Conservation (phyloP, 1,140 invertebrate genomes). For the Thaumetopoea pityocampa region DNA sequence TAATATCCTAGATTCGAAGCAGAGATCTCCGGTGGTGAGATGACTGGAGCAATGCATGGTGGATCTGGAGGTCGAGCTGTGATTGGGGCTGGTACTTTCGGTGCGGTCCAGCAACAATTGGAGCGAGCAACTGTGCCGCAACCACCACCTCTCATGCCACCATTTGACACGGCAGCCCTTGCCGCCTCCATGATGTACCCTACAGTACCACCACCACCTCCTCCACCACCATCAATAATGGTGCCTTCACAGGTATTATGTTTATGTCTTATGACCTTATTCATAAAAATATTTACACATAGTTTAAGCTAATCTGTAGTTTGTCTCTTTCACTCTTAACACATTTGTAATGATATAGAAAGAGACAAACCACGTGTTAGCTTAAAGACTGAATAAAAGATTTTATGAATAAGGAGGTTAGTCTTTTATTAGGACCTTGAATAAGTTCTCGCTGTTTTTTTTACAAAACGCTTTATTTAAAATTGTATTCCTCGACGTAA, state of each 20-base stretch:
- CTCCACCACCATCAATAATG: slow-evolving; percentile 60
- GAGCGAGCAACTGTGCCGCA: slow-evolving; percentile 78
- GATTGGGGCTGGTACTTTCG: slow-evolving; percentile 82
- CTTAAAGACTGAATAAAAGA: too few relatives aligned
- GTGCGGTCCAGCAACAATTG: slow-evolving; percentile 80
- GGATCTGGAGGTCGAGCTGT: slow-evolving; percentile 80
- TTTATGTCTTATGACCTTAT: not conserved
- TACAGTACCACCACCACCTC: slow-evolving; percentile 50
- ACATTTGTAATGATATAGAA: too few relatives aligned
- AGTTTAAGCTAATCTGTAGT: too few relatives aligned
- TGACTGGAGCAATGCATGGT: slow-evolving; percentile 64
- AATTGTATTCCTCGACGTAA: too few relatives aligned
- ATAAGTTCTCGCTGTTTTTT: too few relatives aligned
- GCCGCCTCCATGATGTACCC: slow-evolving; percentile 71
- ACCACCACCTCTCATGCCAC: slow-evolving; percentile 60
- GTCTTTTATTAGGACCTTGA: too few relatives aligned
- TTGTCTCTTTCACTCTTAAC: too few relatives aligned
- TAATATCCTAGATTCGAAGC: slow-evolving; percentile 83
- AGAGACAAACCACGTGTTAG: too few relatives aligned
- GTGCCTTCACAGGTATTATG: slow-evolving; percentile 52
- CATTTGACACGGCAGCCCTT: slow-evolving; percentile 78
- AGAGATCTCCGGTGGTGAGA: slow-evolving; percentile 83
- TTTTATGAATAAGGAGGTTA: too few relatives aligned
- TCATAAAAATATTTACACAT: too few relatives aligned
- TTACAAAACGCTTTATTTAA: too few relatives aligned